Evolutionary conservation across 92 coral and sea anemone species (phyloP), one percentile per base, ranked within the genome.

Genomic region (Heliopora coerulea): DNA sequence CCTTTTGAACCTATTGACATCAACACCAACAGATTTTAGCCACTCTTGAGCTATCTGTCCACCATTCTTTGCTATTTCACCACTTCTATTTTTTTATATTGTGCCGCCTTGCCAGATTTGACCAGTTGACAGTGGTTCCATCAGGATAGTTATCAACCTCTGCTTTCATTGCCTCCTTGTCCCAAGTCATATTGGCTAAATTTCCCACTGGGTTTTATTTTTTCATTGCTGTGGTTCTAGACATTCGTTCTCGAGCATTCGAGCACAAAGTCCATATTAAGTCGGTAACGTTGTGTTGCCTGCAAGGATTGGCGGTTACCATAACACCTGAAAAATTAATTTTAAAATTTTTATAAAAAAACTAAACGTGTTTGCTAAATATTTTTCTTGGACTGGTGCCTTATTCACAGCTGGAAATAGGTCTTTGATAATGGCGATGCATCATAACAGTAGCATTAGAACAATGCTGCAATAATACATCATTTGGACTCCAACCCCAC

Each of bases 51-150:
- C 82, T 54, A 82, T 82, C 59, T 86, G 86, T 1, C 86, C 86
- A 19, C 86, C 86, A 56, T 78, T 86, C 81, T 78, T 82, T 23
- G 85, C 90, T 20, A 78, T 49, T 54, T 88, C 80, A 24, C 92
- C 92, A 30, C 42, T 73, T 52, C 44, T 78, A 66, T 88, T 88
- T n/a, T 66, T 46, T 77, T 18, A 84, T 80, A 20, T 74, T 23
- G 39, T 70, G 75, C 25, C 64, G 33, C 48, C 82, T 48, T 15
- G 85, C 90, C n/a, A 82, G 74, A 20, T 52, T 83, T 11, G 84
- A 49, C 90, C 87, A 86, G 72, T 86, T 86, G 19, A 86, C 89
- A 37, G 64, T 82, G 9, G 48, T 74, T 21, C 80, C 92, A 82
- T 85, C 89, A 34, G 49, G 56, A 65, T 84, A 87, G 8, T 62